Percentiles rank a stretch among this genome's conserved stretches.
These are phyloP conservation scores for Spodoptera frugiperda DNA, from an alignment of 1,140 invertebrate species.

Conservation along the genomic window DNA sequence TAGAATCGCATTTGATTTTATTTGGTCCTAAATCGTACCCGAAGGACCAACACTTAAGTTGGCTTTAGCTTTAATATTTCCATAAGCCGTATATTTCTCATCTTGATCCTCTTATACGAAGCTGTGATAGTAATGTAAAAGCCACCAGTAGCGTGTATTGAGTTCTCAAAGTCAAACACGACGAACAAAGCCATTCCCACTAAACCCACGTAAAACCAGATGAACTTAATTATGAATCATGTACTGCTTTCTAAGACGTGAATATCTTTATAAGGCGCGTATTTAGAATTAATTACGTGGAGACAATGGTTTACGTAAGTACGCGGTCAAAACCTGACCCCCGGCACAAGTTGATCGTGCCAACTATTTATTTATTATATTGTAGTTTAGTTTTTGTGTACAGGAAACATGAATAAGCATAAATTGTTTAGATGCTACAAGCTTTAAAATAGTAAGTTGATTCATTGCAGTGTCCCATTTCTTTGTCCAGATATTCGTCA, in stretches of 20 bases:
- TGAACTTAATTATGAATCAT: slow-evolving; percentile 52
- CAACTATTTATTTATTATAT: slow-evolving; percentile 14
- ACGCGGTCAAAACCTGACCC: slow-evolving; percentile 36
- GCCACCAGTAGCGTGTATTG: slow-evolving; percentile 5
- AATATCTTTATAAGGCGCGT: slow-evolving; percentile 51
- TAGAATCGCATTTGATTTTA: neutral
- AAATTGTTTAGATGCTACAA: slow-evolving; percentile 2
- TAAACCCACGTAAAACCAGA: slow-evolving; percentile 34
- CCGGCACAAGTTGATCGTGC: slow-evolving; percentile 3
- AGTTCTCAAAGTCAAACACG: slow-evolving; percentile 41
- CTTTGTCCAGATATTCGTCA: neutral
- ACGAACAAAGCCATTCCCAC: slow-evolving; percentile 11
- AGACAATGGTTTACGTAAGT: slow-evolving; percentile 56
- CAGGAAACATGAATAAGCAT: neutral
- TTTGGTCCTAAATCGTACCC: neutral
- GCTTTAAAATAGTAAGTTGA: neutral
- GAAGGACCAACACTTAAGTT: slow-evolving; percentile 1
- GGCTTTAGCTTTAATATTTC: neutral
- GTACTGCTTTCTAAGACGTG: slow-evolving; percentile 53
- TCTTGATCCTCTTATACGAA: neutral
- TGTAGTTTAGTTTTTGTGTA: neutral
- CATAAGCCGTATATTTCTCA: neutral
- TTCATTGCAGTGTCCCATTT: neutral
- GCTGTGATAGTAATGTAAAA: neutral
- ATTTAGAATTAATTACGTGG: slow-evolving; percentile 51